phyloP scores from a whole-genome alignment of 2,797 vertebrate species.

The Sparus aurata region DNA sequence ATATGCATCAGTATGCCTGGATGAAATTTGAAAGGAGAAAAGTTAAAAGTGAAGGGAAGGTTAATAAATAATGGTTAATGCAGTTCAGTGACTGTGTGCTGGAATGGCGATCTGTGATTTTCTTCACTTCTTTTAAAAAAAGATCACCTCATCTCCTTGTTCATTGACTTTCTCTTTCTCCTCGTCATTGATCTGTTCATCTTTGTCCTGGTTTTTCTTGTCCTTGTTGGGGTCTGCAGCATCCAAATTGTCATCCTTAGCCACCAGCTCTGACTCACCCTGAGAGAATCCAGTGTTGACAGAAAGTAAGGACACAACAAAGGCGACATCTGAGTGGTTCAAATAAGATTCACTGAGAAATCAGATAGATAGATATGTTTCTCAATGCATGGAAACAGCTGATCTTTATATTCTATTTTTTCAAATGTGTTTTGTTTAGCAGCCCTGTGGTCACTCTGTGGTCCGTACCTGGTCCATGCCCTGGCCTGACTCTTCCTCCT shows the following conservation, averaged over 20 bases:
- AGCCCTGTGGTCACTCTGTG: not conserved
- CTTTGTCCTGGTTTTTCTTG: constrained; percentile 86
- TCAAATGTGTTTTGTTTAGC: not conserved
- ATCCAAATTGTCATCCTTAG: constrained; percentile 93
- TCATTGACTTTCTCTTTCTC: constrained; percentile 92
- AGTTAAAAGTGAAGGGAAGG: not conserved
- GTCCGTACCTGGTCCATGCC: constrained; percentile 94
- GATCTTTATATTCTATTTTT: not conserved
- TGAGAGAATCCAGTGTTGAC: constrained; percentile 59
- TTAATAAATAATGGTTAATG: not conserved
- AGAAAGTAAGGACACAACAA: not conserved
- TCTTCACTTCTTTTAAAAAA: not conserved
- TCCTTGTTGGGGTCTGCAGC: constrained; percentile 87
- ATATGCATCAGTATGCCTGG: not conserved
- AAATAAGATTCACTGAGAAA: not conserved
- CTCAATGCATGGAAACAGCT: not conserved
- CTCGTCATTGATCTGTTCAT: constrained; percentile 80
- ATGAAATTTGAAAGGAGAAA: not conserved
- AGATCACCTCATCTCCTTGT: constrained; percentile 92
- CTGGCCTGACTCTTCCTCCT: constrained; percentile 92
- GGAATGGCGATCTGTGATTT: too few species aligned
- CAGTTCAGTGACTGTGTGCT: not conserved
- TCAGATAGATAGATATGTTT: not conserved
- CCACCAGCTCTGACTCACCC: constrained; percentile 94
- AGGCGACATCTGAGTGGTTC: not conserved